Base-by-base conservation (phyloP, 2,113 vertebrate genomes). In the Lontra canadensis region DNA sequence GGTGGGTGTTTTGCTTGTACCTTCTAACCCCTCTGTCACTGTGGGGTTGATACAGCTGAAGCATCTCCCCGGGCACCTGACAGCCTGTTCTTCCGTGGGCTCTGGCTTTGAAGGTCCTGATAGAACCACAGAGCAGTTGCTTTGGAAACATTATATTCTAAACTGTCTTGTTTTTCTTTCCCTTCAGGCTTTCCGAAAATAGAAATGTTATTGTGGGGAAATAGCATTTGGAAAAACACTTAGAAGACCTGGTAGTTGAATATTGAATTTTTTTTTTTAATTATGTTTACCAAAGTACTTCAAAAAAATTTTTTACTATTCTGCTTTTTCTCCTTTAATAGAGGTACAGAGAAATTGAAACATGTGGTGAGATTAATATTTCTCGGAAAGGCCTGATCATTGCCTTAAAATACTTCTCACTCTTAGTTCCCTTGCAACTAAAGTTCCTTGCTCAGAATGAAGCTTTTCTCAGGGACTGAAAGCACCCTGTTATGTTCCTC, bases 121-220 rank as follows among this genome's bases (percentile, higher is more conserved):
- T 23, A 80, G 82, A 65, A 69, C n/a, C 80, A 9, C 65, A 79
- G 59, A 87, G 79, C 89, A 81, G 74, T 87, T 80, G 83, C 82
- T 97, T 76, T 94, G 74, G 96, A 94, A 90, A 85, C 87, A 78
- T 61, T 82, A 15, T 84, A 89, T 42, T 92, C 86, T 79, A 63
- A 97, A 76, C 52, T 36, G 44, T 61, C 81, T 96, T 39, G 87
- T 96, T 96, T 96, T 97, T 95, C 87, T 97, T 95, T 96, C 61
- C 73, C 90, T 92, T 97, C 47, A 93, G 65, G 26, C 82, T 94
- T 94, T 96, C 90, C 81, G 91, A 96, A 97, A 98, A 97, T 97
- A 98, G 88, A 67, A 89, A 49, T 0, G 15, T 76, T 95, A 92
- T 83, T 96, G 71, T 94, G 90, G 80, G 57, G 81, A 96, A 96